A percentile compares a stretch with the other conserved stretches of the same genome.
These are phyloP conservation scores for Leptatherina wallacei DNA, from an alignment of 2,797 vertebrate species.

Conservation along the genomic window DNA sequence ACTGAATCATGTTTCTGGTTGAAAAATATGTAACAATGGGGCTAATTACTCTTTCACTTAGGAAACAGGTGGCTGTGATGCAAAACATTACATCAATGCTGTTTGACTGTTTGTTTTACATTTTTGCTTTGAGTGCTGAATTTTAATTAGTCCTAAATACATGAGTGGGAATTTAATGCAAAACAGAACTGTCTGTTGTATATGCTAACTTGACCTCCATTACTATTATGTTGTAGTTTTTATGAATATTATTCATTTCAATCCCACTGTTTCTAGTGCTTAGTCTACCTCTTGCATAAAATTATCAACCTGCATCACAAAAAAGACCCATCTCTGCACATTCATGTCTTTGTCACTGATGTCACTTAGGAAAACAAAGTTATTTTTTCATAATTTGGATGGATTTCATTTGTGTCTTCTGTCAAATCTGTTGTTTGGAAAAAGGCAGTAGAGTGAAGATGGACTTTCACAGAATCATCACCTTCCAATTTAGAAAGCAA, in stretches of 20 bases:
- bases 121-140: slow-evolving; percentile 19
- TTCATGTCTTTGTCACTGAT: not conserved
- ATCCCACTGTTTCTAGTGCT: not conserved
- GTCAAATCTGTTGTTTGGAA: slow-evolving; percentile 33
- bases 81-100: slow-evolving; percentile 25
- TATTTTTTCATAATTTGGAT: not conserved
- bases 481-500: slow-evolving; percentile 70
- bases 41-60: slow-evolving; percentile 14
- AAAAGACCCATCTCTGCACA: not conserved
- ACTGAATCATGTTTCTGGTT: slow-evolving; percentile 15
- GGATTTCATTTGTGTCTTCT: slow-evolving; percentile 22
- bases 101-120: slow-evolving; percentile 36
- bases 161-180: slow-evolving; percentile 8
- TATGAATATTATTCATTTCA: not conserved
- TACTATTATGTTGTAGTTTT: not conserved
- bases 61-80: slow-evolving; percentile 19
- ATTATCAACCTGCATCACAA: not conserved
- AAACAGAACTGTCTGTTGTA: not conserved
- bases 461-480: slow-evolving; percentile 65
- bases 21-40: slow-evolving; percentile 21
- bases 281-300: not conserved
- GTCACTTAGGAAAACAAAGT: too few species aligned
- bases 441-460: slow-evolving; percentile 41
- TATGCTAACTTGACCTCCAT: not conserved
- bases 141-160: slow-evolving; percentile 8